A percentile compares a stretch with the other conserved stretches of the same genome.
phyloP scores from a whole-genome alignment of 2,888 invertebrate genomes.

The Ormia ochracea region DNA sequence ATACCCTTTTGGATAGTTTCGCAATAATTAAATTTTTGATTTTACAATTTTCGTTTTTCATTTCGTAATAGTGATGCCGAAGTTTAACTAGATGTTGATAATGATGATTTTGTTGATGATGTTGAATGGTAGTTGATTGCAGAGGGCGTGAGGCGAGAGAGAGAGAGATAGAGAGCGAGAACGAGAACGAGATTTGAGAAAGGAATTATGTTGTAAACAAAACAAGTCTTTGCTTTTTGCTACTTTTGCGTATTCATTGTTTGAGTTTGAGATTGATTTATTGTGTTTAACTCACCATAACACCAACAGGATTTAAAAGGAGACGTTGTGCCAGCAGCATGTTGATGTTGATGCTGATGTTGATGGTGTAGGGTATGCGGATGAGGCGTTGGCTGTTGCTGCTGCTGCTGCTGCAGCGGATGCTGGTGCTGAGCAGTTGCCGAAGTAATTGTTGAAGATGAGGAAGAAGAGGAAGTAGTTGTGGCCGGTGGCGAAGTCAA shows the following conservation, averaged over 20 bases:
- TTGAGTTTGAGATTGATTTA: slow-evolving; percentile 33
- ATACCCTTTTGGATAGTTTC: neutral
- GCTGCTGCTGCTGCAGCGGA: slow-evolving; percentile 67
- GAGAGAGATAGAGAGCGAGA: slow-evolving; percentile 1
- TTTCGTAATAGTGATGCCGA: slow-evolving; percentile 35
- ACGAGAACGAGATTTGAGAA: slow-evolving; percentile 4
- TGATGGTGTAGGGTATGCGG: slow-evolving; percentile 66
- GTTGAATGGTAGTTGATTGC: slow-evolving; percentile 25
- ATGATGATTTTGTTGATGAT: slow-evolving; percentile 36
- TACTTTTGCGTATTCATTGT: slow-evolving; percentile 24
- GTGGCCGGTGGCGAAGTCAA: slow-evolving; percentile 63
- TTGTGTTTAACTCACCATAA: slow-evolving; percentile 75
- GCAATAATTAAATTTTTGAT: slow-evolving; percentile 1
- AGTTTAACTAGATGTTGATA: slow-evolving; percentile 41
- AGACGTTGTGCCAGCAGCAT: slow-evolving; percentile 67
- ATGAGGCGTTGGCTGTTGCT: slow-evolving; percentile 65
- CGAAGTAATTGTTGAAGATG: slow-evolving; percentile 47
- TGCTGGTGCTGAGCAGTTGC: slow-evolving; percentile 57
- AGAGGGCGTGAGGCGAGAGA: neutral
- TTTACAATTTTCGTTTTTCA: slow-evolving; percentile 5
- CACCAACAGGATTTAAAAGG: slow-evolving; percentile 76
- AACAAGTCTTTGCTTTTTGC: slow-evolving; percentile 32
- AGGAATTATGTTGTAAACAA: slow-evolving; percentile 31
- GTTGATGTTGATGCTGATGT: slow-evolving; percentile 64
- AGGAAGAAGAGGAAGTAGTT: slow-evolving; percentile 49